Evolutionary conservation across 2,797 vertebrate species (phyloP).

Genomic region (Tolypeutes matacus): DNA sequence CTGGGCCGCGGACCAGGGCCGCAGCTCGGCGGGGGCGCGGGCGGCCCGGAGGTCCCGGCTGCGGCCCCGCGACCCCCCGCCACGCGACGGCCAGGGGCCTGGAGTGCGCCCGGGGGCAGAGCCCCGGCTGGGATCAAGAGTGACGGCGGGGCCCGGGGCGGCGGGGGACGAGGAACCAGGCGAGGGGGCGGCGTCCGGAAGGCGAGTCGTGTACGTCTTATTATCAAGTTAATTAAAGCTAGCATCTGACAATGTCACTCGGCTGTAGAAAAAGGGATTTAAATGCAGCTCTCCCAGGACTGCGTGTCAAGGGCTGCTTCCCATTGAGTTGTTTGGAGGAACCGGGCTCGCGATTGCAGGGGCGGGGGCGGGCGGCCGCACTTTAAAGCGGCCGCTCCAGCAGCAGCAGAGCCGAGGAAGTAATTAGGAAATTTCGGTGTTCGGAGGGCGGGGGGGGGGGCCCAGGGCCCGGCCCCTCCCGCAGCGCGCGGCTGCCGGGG

Average conservation of each 20-base stretch:
- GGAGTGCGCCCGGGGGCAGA: slow-evolving; percentile 63
- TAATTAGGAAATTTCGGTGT: slow-evolving; percentile 98
- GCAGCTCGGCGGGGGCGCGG: neutral
- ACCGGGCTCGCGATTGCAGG: slow-evolving; percentile 89
- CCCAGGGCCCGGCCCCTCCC: slow-evolving; percentile 74
- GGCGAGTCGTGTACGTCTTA: slow-evolving; percentile 97
- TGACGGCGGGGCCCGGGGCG: neutral
- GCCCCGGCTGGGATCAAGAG: slow-evolving; percentile 84
- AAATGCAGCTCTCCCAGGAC: slow-evolving; percentile 98
- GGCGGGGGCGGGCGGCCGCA: slow-evolving; percentile 79
- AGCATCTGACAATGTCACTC: slow-evolving; percentile 99
- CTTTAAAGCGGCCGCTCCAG: slow-evolving; percentile 87
- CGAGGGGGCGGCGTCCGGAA: slow-evolving; percentile 92
- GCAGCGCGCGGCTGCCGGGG: slow-evolving; percentile 65
- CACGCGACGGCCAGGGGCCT: neutral
- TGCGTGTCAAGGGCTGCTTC: slow-evolving; percentile 97
- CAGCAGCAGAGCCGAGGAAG: slow-evolving; percentile 92
- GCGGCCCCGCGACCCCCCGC: neutral
- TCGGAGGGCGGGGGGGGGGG: slow-evolving; percentile 86
- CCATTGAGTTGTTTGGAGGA: slow-evolving; percentile 92
- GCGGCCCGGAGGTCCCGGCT: neutral
- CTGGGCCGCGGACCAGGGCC: neutral
- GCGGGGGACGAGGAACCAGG: slow-evolving; percentile 87
- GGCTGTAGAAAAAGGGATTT: slow-evolving; percentile 99
- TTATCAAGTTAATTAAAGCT: slow-evolving; percentile 99